Conservation (phyloP, 2,113 vertebrate species). For the Genyomyrus donnyi region DNA sequence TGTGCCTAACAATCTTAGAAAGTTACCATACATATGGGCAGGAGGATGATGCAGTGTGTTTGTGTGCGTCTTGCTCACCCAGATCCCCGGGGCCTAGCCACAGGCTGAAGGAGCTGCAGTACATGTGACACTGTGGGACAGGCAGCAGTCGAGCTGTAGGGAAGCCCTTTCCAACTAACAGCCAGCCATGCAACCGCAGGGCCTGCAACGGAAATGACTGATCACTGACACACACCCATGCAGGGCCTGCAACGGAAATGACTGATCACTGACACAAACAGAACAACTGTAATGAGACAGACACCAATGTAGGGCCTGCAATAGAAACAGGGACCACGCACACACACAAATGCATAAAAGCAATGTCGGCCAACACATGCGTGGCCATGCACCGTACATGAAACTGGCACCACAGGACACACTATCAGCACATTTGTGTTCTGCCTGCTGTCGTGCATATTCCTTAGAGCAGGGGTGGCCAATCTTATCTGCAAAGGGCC, state of each 20-base stretch:
- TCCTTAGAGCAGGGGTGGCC: neutral
- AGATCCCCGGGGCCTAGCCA: slow-evolving; percentile 62
- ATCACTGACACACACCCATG: neutral
- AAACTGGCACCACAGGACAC: neutral
- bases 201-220: slow-evolving; percentile 43
- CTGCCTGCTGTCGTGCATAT: neutral
- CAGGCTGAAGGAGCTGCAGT: slow-evolving; percentile 62
- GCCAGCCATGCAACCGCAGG: slow-evolving; percentile 49
- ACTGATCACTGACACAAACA: neutral
- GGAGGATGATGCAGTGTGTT: neutral
- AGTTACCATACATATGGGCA: neutral
- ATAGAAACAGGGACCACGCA: neutral
- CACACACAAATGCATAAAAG: neutral
- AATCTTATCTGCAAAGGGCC: no score
- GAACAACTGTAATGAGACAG: neutral
- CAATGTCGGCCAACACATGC: neutral
- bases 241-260: slow-evolving; percentile 43
- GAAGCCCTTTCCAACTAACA: slow-evolving; percentile 59
- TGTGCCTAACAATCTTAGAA: neutral
- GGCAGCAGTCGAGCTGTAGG: slow-evolving; percentile 53
- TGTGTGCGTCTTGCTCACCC: slow-evolving; percentile 38
- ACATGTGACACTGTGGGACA: slow-evolving; percentile 54
- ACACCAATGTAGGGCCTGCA: neutral
- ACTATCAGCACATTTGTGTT: neutral
- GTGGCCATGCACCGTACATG: neutral